These are phyloP conservation scores for Entomyzon cyanotis DNA, from an alignment of 2,113 vertebrate species.

Conservation along the genomic window DNA sequence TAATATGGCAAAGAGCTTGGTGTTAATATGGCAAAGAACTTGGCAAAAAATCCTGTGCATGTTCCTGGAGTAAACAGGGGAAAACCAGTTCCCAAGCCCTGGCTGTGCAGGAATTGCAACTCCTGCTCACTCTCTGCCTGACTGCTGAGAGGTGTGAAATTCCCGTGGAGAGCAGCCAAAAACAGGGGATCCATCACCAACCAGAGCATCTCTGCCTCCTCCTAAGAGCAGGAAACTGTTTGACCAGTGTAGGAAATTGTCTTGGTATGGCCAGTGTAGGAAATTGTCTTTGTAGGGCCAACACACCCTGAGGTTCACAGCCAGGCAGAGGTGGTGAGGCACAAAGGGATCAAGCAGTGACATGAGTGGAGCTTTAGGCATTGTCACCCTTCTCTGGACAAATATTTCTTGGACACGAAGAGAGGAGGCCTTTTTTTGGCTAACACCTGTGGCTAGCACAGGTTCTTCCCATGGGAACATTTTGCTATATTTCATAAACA, in stretches of 20 bases:
- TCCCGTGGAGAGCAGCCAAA: neutral
- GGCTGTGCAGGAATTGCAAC: neutral
- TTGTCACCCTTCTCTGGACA: neutral
- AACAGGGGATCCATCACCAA: neutral
- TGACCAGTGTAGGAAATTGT: too few species aligned
- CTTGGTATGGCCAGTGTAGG: neutral
- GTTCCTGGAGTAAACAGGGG: neutral
- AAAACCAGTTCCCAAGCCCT: neutral
- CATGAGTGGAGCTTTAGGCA: neutral
- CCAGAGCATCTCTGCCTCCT: neutral
- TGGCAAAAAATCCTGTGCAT: neutral
- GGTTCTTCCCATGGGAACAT: too few species aligned
- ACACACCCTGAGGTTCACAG: neutral
- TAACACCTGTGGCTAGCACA: too few species aligned
- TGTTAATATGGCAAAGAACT: neutral
- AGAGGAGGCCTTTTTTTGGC: neutral
- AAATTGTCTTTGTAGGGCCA: neutral
- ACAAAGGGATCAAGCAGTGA: neutral
- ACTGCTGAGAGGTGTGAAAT: neutral
- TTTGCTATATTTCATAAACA: too few species aligned
- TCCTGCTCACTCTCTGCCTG: neutral
- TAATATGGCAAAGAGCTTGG: rapidly evolving
- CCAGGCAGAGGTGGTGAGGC: neutral
- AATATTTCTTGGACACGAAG: neutral
- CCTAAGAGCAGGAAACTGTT: neutral